phyloP scores from a whole-genome alignment of 2,888 invertebrate species.

The Rotaria sp. region DNA sequence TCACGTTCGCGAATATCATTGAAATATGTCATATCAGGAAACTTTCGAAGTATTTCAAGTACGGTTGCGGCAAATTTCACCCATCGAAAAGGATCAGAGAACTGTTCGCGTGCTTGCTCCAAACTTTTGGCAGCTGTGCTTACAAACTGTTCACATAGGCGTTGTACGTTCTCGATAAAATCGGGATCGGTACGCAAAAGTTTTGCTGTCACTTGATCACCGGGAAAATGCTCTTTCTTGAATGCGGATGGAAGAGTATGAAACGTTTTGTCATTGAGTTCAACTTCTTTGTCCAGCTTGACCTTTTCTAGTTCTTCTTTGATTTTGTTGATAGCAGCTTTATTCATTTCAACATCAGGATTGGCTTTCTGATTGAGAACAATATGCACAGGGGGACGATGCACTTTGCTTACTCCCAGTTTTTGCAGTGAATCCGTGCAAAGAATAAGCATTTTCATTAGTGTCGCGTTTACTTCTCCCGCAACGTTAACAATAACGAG shows the following conservation, averaged over 20 bases:
- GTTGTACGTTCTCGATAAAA: too few relatives aligned
- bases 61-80: too few relatives aligned
- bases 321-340: neutral
- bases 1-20: too few relatives aligned
- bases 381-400: neutral
- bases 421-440: conserved; percentile 9
- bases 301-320: neutral
- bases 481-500: neutral
- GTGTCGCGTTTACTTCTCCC: neutral
- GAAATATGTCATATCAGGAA: too few relatives aligned
- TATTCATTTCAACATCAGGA: neutral
- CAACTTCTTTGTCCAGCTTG: neutral
- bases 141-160: too few relatives aligned
- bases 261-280: neutral
- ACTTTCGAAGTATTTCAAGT: too few relatives aligned
- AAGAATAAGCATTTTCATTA: neutral
- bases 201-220: too few relatives aligned
- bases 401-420: neutral
- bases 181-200: too few relatives aligned
- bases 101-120: too few relatives aligned
- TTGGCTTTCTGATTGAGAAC: conserved; percentile 7
- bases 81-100: too few relatives aligned
- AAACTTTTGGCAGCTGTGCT: too few relatives aligned
- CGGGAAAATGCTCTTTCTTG: neutral
- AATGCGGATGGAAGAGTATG: conserved; percentile 27